These are phyloP conservation scores for Megastigmus dorsalis DNA, from an alignment of 2,888 invertebrate species.

Conservation along the genomic window DNA sequence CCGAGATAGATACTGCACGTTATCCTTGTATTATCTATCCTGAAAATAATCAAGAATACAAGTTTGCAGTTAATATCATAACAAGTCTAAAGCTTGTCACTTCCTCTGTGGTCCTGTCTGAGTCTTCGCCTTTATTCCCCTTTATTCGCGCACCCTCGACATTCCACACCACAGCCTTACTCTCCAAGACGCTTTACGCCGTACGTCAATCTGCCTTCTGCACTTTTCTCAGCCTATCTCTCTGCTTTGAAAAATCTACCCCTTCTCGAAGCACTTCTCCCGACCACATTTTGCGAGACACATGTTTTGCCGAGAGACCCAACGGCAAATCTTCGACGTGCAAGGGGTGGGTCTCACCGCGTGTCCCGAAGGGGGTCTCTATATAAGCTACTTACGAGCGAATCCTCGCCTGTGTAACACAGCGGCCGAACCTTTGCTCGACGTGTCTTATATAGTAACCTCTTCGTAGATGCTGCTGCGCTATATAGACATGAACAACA, in stretches of 20 bases:
- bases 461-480: neutral
- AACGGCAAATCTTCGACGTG: neutral
- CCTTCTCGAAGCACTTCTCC: neutral
- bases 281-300: neutral
- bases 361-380: neutral
- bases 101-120: too few relatives aligned
- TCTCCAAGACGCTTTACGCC: neutral
- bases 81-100: too few relatives aligned
- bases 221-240: neutral
- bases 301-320: neutral
- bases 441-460: too few relatives aligned
- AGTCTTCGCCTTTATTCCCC: too few relatives aligned
- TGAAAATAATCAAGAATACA: too few relatives aligned
- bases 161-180: neutral
- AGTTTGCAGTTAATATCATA: too few relatives aligned
- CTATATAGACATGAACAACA: too few relatives aligned
- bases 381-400: conserved; percentile 36
- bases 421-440: neutral
- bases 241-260: neutral
- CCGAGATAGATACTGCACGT: too few relatives aligned
- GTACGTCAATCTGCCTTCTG: neutral
- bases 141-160: too few relatives aligned
- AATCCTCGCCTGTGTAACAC: conserved; percentile 10
- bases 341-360: neutral
- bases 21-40: too few relatives aligned